phyloP scores from a whole-genome alignment of 35 echinoderm and acorn worm species.

The Apostichopus californicus region DNA sequence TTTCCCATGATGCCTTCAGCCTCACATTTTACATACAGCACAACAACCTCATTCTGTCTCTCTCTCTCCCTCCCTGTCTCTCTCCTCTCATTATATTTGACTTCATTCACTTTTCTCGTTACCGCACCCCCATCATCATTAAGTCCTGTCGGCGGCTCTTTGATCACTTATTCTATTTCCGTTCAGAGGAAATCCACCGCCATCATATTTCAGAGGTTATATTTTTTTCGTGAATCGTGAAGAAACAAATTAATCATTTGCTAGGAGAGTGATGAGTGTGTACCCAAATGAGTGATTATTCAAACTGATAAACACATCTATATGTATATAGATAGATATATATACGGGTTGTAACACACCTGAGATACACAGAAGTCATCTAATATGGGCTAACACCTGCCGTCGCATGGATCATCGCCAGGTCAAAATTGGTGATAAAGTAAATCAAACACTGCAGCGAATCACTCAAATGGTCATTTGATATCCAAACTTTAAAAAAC shows the following conservation, averaged over 20 bases:
- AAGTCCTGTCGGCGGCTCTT: not conserved
- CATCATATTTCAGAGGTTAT: slow-evolving; percentile 23
- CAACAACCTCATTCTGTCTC: not conserved
- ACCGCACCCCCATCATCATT: not conserved
- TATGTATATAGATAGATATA: not conserved
- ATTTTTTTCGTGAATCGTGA: not conserved
- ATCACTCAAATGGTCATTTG: too few species aligned
- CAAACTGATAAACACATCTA: not conserved
- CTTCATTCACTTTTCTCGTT: not conserved
- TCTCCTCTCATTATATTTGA: not conserved
- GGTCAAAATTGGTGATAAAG: not conserved
- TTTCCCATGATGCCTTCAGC: too few species aligned
- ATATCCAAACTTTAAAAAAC: not conserved
- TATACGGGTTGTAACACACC: not conserved
- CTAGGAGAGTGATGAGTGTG: not conserved
- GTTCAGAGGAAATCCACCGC: not conserved
- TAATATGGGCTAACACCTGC: not conserved
- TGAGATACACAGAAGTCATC: not conserved
- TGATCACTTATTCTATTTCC: slow-evolving; percentile 10
- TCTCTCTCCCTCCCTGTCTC: not conserved
- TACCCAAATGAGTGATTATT: not conserved
- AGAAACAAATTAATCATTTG: slow-evolving; percentile 11
- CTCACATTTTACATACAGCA: too few species aligned
- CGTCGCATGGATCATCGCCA: not conserved
- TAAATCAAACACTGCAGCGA: not conserved